Base-by-base conservation (phyloP, 2,888 invertebrate genomes). In the Abrostola triplasia region DNA sequence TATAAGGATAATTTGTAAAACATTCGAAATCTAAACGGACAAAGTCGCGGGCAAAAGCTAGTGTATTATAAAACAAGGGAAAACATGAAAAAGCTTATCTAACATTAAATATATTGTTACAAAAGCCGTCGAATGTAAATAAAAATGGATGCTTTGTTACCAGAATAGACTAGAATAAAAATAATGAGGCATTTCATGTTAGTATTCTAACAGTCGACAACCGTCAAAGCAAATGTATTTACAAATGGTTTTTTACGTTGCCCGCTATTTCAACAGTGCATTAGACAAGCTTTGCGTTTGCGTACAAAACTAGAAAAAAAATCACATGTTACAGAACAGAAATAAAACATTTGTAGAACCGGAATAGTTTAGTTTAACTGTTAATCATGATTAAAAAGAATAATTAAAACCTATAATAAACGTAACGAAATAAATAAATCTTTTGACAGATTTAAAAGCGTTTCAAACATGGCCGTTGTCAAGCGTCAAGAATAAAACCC, bases 391-490 rank as follows among this genome's bases (percentile, higher is more conserved):
- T 6, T n/a, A 41, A 41, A n/a, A 24, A 35, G 7, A 35, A 48
- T 48, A 11, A 0, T n/a, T n/a, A n/a, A 0, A 9, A 7, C 0
- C 8, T 37, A 5, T 9, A 13, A 5, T 36, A 51, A 11, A 40
- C 4, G 10, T n/a, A 0, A 9, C n/a, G 12, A n/a, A 13, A 52
- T 44, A 59, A 47, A 56, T 47, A 42, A 62, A 50, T 56, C 47
- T 11, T 59, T 59, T 63, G 57, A 64, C 57, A 60, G 38, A 44
- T 41, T 50, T 48, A 56, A 77, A 76, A 77, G 71, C 77, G 70
- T 69, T 64, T 62, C 80, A 74, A 87, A 84, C 73, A 86, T 87
- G 86, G 84, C 84, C 64, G 80, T 79, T 57, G 61, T 74, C 80
- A 81, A 75, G 65, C 71, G 71, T 73, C 67, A 73, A 73, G 73